These are phyloP conservation scores for Bryconaethiops microstoma DNA, from an alignment of 2,797 vertebrate species.

Conservation along the genomic window DNA sequence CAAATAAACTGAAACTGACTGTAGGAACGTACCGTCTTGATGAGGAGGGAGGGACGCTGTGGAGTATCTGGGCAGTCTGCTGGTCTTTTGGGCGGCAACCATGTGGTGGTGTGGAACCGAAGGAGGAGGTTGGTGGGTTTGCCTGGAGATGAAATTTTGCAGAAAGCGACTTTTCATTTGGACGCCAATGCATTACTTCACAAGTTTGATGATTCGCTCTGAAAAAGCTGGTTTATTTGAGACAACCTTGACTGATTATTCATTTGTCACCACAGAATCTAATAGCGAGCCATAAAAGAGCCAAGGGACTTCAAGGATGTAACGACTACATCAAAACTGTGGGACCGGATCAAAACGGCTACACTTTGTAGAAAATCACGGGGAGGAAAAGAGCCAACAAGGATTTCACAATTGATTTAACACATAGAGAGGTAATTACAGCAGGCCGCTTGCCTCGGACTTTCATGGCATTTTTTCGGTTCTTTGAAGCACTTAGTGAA, in stretches of 20 bases:
- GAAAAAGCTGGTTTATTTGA: neutral
- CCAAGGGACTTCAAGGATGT: neutral
- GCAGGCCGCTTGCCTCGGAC: conserved; percentile 68
- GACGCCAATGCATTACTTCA: neutral
- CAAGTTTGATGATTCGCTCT: neutral
- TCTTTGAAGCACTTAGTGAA: conserved; percentile 86
- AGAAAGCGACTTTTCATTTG: conserved; percentile 21
- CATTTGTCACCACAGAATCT: neutral
- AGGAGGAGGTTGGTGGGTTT: conserved; percentile 56
- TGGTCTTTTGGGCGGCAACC: conserved; percentile 53
- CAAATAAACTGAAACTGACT: neutral
- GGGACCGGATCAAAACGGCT: neutral
- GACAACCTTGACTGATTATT: neutral
- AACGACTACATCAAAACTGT: conserved; percentile 22
- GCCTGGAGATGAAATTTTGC: conserved; percentile 63
- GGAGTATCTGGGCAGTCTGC: conserved; percentile 43
- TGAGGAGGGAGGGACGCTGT: conserved; percentile 37
- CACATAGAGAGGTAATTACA: conserved; percentile 74
- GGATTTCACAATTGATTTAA: conserved; percentile 84
- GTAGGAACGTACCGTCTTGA: conserved; percentile 43
- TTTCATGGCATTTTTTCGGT: conserved; percentile 76
- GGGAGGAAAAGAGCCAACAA: conserved; percentile 52
- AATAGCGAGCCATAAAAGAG: neutral
- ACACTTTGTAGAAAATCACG: neutral
- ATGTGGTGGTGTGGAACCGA: conserved; percentile 64